Conservation (phyloP, 2,797 vertebrate species). For the Pygocentrus nattereri region DNA sequence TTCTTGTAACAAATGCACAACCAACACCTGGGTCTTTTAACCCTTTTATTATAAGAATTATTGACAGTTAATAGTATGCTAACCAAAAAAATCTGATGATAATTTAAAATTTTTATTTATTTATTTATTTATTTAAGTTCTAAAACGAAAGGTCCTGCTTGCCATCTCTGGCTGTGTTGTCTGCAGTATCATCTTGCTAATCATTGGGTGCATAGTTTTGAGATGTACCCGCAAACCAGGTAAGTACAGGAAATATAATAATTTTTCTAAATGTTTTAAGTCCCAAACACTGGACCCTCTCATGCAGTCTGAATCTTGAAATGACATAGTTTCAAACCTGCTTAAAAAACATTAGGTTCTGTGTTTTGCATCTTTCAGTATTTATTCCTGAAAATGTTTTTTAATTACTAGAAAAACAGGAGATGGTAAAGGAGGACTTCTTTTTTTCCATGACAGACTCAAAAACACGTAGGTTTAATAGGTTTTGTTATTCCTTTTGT, state of each 20-base stretch:
- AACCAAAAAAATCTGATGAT: background rate
- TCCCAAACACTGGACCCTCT: background rate
- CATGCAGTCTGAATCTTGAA: no score
- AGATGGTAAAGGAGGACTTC: conserved; percentile 57
- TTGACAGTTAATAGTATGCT: background rate
- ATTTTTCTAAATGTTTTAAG: background rate
- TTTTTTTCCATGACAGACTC: conserved; percentile 73
- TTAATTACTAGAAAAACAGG: conserved; percentile 25
- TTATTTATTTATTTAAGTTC: conserved; percentile 61
- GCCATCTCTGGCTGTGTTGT: conserved; percentile 75
- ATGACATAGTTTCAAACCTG: background rate
- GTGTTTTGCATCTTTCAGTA: background rate
- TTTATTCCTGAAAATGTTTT: background rate
- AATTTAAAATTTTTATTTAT: background rate
- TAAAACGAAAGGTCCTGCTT: conserved; percentile 80
- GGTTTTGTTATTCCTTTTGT: background rate
- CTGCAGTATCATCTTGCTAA: conserved; percentile 66
- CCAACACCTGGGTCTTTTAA: no score
- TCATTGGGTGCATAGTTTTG: conserved; percentile 69
- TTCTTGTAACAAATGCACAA: background rate
- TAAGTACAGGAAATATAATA: conserved; percentile 36
- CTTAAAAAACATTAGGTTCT: background rate
- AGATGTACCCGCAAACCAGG: conserved; percentile 71
- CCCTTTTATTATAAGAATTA: background rate
- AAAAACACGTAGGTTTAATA: conserved; percentile 55